Base-by-base conservation (phyloP, 2,113 vertebrate genomes). In the Ptyas mucosa region DNA sequence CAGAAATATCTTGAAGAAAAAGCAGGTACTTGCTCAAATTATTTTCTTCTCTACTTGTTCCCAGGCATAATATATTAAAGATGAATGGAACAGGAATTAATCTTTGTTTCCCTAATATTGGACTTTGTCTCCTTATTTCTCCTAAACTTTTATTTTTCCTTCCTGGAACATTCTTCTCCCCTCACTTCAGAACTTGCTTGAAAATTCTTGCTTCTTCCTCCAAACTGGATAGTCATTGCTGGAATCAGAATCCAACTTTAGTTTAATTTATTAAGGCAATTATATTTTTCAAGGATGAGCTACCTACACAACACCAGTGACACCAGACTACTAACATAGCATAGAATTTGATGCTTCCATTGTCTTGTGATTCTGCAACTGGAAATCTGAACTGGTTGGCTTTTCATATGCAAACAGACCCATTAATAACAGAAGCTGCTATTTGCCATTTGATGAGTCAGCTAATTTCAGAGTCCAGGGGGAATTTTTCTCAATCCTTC, bases 371-470 rank as follows among this genome's bases (percentile, higher is more conserved):
- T 43, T 54, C 24, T 11, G 23, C n/a, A 54, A 39, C 49, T 53
- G 58, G 18, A 29, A 15, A 46, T 5, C 20, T 81, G 10, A 21
- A 85, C 26, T 34, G 12, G 49, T 88, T 18, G 43, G 51, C 46
- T 46, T 86, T 43, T 61, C 46, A 24, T 24, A 43, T 12, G 7
- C 26, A n/a, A 89, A 24, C 24, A 26, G 46, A n/a, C 55, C 3
- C 3, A 8, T 55, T 87, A 85, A 29, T 58, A 57, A 11, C 11
- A 52, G n/a, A 51, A 64, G 24, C 43, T 61, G 75, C 29, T 21
- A 57, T 24, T 23, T 34, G 24, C 53, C 88, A 26, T n/a, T n/a
- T 85, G 54, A 64, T 93, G 92, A 93, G 55, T 87, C 89, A 93
- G 81, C n/a, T 39, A 21, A 26, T 24, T 49, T 12, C 1, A 24